These are phyloP conservation scores for Corydoras sp. DNA, from an alignment of 2,113 vertebrate species.

Conservation along the genomic window DNA sequence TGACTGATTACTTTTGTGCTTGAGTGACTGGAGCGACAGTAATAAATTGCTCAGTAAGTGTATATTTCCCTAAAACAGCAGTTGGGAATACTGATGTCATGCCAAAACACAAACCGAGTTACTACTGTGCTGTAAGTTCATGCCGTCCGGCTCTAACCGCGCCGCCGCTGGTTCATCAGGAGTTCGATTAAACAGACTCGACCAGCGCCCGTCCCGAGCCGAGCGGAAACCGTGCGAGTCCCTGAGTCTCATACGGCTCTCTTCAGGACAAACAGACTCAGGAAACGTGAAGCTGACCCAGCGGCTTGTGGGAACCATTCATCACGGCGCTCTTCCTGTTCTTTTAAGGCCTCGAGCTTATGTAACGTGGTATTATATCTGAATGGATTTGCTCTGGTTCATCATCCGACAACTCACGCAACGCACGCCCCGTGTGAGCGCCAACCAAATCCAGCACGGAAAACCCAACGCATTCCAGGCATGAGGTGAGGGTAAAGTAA, in stretches of 20 bases:
- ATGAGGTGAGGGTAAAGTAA: not conserved
- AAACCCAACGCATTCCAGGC: constrained; percentile 35
- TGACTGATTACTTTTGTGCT: too few relatives aligned
- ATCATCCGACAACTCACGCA: not conserved
- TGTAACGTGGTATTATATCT: constrained; percentile 14
- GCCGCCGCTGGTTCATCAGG: not conserved
- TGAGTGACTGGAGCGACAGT: too few relatives aligned
- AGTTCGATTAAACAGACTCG: not conserved
- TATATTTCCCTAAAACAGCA: constrained; percentile 1
- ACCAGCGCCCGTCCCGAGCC: not conserved
- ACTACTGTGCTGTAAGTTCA: too few relatives aligned
- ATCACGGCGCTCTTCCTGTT: constrained; percentile 14
- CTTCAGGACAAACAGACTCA: not conserved
- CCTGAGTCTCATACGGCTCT: not conserved
- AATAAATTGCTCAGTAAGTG: too few relatives aligned
- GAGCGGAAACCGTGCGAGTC: not conserved
- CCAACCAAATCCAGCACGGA: constrained; percentile 4
- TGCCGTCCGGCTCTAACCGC: too few relatives aligned
- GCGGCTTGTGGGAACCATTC: constrained; percentile 17
- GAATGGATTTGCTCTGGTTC: constrained; percentile 14
- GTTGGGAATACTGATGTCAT: too few relatives aligned
- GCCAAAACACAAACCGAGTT: too few relatives aligned
- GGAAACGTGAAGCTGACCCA: constrained; percentile 5
- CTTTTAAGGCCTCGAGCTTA: constrained; percentile 28
- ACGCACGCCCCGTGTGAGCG: not conserved